phyloP scores from a whole-genome alignment of 2,888 invertebrate species.

The Allophyes oxyacanthae region DNA sequence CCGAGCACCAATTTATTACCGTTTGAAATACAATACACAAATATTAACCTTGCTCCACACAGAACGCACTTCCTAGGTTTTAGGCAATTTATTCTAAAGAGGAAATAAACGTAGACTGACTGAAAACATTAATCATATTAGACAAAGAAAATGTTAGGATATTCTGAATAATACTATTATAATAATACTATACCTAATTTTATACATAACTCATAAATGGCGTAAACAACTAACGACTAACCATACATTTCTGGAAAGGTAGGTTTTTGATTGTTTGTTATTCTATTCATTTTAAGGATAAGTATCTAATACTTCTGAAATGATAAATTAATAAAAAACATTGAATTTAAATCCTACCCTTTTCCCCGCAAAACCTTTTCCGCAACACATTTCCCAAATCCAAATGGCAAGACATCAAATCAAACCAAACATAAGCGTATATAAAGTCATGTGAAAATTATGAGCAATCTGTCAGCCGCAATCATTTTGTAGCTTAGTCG shows the following conservation, averaged over 20 bases:
- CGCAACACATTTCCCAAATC: constrained; percentile 3
- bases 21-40: background rate
- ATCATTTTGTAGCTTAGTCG: constrained; percentile 37
- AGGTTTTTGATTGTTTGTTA: too few relatives aligned
- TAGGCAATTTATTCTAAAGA: background rate
- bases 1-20: constrained; percentile 7
- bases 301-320: too few relatives aligned
- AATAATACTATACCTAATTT: too few relatives aligned
- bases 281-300: too few relatives aligned
- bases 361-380: too few relatives aligned
- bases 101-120: background rate
- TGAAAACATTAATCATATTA: constrained; percentile 1
- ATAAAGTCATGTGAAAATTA: constrained; percentile 33
- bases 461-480: constrained; percentile 41
- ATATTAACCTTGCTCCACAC: background rate
- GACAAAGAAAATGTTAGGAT: background rate
- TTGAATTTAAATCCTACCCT: constrained; percentile 5
- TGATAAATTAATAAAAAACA: too few relatives aligned
- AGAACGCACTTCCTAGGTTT: constrained; percentile 2
- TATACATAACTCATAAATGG: background rate
- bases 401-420: too few relatives aligned
- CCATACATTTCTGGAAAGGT: background rate
- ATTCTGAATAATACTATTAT: too few relatives aligned
- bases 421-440: too few relatives aligned
- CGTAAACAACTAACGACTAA: too few relatives aligned